These are phyloP conservation scores for Xestoiulus laeticollis DNA, from an alignment of 2,888 invertebrate species.

Conservation along the genomic window DNA sequence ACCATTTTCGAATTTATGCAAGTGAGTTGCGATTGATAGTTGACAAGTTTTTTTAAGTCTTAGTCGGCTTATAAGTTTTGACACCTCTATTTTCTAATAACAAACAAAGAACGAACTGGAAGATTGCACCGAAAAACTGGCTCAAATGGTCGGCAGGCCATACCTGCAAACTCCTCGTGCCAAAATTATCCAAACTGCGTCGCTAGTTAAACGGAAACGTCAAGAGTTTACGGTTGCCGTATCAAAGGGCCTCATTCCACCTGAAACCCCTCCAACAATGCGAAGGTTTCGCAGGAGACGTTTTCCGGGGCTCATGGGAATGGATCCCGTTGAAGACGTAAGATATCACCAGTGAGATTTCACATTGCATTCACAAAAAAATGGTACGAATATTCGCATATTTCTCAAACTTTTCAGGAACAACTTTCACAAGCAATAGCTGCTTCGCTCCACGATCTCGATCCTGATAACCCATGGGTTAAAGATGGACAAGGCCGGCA, in stretches of 20 bases:
- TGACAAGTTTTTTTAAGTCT: neutral
- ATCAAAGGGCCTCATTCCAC: conserved; percentile 69
- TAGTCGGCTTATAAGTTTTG: conserved; percentile 20
- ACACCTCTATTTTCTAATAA: neutral
- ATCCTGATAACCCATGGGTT: conserved; percentile 69
- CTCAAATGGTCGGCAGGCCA: conserved; percentile 73
- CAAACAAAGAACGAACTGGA: conserved; percentile 73
- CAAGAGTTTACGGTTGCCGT: conserved; percentile 73
- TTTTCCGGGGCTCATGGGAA: conserved; percentile 63
- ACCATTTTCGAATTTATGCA: conserved; percentile 76
- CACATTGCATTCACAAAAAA: neutral
- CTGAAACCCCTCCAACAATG: conserved; percentile 72
- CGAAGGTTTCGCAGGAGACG: conserved; percentile 67
- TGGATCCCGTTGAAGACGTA: conserved; percentile 65
- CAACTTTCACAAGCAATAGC: conserved; percentile 66
- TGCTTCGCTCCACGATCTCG: conserved; percentile 67
- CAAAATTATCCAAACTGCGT: conserved; percentile 72
- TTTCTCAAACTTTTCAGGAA: conserved; percentile 59
- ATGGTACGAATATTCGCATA: neutral
- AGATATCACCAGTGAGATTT: conserved; percentile 57
- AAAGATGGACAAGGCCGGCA: conserved; percentile 68
- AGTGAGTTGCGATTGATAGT: conserved; percentile 63
- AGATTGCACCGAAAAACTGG: conserved; percentile 73
- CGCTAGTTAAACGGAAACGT: conserved; percentile 70
- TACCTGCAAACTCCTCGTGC: conserved; percentile 72